Evolutionary conservation across 2,888 invertebrate species (phyloP), one percentile per base, ranked within the genome.

Genomic region (Incurvaria masculella): DNA sequence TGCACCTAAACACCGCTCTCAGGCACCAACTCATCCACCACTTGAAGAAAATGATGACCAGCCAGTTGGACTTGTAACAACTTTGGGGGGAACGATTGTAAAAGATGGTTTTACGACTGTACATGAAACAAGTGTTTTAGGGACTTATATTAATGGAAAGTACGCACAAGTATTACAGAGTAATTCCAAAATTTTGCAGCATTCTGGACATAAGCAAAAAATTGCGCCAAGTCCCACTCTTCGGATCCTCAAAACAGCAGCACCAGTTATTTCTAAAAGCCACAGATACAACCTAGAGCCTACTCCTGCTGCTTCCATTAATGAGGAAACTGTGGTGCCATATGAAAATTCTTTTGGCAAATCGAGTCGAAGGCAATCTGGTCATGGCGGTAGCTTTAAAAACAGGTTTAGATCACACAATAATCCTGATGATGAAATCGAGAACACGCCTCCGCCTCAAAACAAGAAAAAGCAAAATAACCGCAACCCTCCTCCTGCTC

Each of bases 121-220:
- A 5, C 90, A 91, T 62, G 92, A 93, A 70, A 92, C 93, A 1
- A 90, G 89, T 63, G 91, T 94, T n/a, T 88, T 93, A 58, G 90
- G 94, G 21, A 92, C 94, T 3, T 90, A 87, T 62, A 90, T 93
- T 59, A 88, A 89, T 44, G 91, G 91, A 38, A 93, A 93, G 72
- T 93, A 94, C 65, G 92, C 93, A 2, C 93, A 94, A 71, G 88
- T 90, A 10, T 72, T 93, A 23, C 91, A 91, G 61, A 91, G 91
- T 60, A 88, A 89, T 39, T 90, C 92, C 0, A 87, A 86, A 61
- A 71, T 88, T 38, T 68, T 85, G 49, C 63, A 67, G 52, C 63
- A 66, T 23, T 55, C 67, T 44, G 76, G 72, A 2, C 79, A 81
- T 54, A 82, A 84, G 60, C 80, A 72, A 6, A 87, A 86, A 70